Base-by-base conservation (phyloP, 2,888 invertebrate genomes). In the Acleris holmiana region DNA sequence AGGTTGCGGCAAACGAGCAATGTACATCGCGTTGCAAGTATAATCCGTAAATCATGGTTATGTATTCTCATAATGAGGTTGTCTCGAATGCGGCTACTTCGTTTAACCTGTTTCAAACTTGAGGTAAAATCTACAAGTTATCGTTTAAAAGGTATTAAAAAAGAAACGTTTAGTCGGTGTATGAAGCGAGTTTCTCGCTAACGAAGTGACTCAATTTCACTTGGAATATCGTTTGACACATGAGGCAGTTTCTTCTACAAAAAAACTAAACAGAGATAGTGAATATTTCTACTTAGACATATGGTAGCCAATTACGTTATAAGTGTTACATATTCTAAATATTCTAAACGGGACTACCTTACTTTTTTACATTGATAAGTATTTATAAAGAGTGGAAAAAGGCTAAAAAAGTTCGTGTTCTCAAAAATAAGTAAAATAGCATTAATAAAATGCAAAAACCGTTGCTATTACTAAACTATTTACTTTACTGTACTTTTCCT, bases 61-160 rank as follows among this genome's bases (percentile, higher is more conserved):
- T 23, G 58, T 41, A 59, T n/a, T 35, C 40, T 19, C n/a, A 29
- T 56, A 62, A 56, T 56, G 56, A 56, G 62, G 56, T 62, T 61
- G 44, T 21, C 29, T 46, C 44, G 56, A 25, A 61, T 35, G 40
- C 41, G 55, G 17, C 18, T 51, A 19, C 50, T 56, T 56, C 44
- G 49, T 62, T 61, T 41, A 54, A 56, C 44, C 49, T 19, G 60
- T 61, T 61, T 53, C 29, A 35, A 53, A 61, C 53, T 51, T 25
- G 51, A 51, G 18, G 19, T 51, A 29, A 44, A 60, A 60, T 51
- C 51, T 53, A 61, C 29, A 47, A 61, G 47, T 53, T 61, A 60
- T 21, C n/a, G 46, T 25, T 51, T 44, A 50, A 51, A 18, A 25
- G 15, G 23, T 46, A 55, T 60, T 60, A 53, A 53, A 60, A 29